A percentile compares a stretch with the other conserved stretches of the same genome.
These are phyloP conservation scores for Holcopasites calliopsidis DNA, from an alignment of 1,140 invertebrate species.

Conservation along the genomic window DNA sequence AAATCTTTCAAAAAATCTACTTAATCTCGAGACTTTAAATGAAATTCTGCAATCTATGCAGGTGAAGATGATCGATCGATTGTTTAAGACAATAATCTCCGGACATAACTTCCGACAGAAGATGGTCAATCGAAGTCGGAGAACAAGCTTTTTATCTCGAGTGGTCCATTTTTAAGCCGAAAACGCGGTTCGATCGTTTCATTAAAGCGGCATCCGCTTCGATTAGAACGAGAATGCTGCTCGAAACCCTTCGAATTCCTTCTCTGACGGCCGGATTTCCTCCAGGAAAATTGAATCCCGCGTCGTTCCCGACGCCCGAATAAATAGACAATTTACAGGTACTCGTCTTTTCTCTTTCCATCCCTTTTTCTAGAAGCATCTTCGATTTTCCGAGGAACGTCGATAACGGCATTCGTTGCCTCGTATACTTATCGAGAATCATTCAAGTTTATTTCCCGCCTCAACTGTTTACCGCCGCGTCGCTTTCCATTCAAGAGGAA, in stretches of 20 bases:
- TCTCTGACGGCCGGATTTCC: background rate
- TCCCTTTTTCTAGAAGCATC: background rate
- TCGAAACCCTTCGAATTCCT: background rate
- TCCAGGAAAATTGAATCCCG: slow-evolving; percentile 22
- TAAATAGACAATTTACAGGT: slow-evolving; percentile 29
- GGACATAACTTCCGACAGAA: background rate
- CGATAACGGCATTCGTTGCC: background rate
- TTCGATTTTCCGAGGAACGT: background rate
- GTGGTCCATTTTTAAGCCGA: slow-evolving; percentile 13
- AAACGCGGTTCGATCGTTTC: slow-evolving; percentile 23
- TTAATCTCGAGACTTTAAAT: too few species aligned
- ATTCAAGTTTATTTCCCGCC: slow-evolving; percentile 21
- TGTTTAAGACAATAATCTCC: too few species aligned
- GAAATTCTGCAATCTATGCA: too few species aligned
- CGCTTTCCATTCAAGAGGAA: slow-evolving; percentile 21
- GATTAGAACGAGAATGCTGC: slow-evolving; percentile 2
- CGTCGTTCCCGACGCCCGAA: background rate
- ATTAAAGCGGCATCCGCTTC: slow-evolving; percentile 9
- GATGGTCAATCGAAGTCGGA: background rate
- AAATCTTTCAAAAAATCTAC: too few species aligned
- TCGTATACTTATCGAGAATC: slow-evolving; percentile 15
- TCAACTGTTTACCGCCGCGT: background rate
- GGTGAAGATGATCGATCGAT: too few species aligned
- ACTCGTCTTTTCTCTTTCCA: background rate
- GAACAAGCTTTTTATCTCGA: background rate